Percentiles rank a stretch among this genome's conserved stretches.
phyloP scores from a whole-genome alignment of 2,113 vertebrate genomes.

The Oryctolagus cuniculus region mOryCun1.1 NC_091449.1:7622001-7622500 shows the following conservation, averaged over 20 bases:
- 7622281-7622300: neutral
- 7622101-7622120: neutral
- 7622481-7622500: neutral
- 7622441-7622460: no score
- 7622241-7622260: neutral
- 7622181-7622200: conserved; percentile 51
- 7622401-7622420: neutral
- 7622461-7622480: neutral
- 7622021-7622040: conserved; percentile 43
- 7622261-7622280: no score
- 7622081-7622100: conserved; percentile 41
- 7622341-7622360: neutral
- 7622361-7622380: neutral
- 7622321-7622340: neutral
- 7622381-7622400: neutral
- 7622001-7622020: neutral
- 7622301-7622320: neutral
- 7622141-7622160: neutral
- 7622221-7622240: neutral
- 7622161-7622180: neutral
- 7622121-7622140: neutral
- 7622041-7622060: neutral
- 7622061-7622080: conserved; percentile 68
- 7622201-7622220: accelerated
- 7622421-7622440: no score